These are phyloP conservation scores for Cuniculus paca DNA, from an alignment of 2,797 vertebrate species.

Conservation along the genomic window DNA sequence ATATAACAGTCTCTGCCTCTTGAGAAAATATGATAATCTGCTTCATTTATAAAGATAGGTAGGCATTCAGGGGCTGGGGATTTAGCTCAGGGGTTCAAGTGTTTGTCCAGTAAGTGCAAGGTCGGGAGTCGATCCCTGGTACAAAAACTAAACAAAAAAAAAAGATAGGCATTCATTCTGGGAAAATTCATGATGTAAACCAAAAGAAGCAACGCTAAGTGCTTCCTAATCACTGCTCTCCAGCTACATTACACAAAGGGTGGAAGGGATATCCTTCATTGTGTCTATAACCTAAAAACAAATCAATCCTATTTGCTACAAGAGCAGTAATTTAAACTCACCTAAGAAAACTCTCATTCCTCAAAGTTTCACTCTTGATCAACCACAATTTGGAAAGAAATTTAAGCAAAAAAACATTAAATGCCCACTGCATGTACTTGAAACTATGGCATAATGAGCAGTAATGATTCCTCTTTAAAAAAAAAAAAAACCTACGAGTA, in stretches of 20 bases:
- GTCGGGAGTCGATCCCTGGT: too few species aligned
- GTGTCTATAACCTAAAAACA: constrained; percentile 1
- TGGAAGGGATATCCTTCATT: background rate
- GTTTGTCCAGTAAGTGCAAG: too few species aligned
- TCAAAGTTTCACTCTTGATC: constrained; percentile 49
- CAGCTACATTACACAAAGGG: background rate
- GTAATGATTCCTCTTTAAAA: constrained; percentile 18
- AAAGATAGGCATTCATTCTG: background rate
- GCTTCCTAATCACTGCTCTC: background rate
- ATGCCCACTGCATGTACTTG: background rate
- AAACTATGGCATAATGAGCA: constrained; percentile 41
- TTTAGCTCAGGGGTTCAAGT: too few species aligned
- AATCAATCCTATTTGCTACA: constrained; percentile 42
- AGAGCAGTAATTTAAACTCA: constrained; percentile 49
- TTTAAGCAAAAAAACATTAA: constrained; percentile 61
- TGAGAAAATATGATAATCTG: constrained; percentile 10
- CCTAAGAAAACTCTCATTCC: constrained; percentile 56
- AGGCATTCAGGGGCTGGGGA: too few species aligned
- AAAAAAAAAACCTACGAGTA: constrained; percentile 6
- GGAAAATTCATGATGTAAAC: background rate
- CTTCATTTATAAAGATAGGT: constrained; percentile 11
- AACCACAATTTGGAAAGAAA: constrained; percentile 64
- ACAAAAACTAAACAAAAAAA: too few species aligned
- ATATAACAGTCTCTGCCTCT: constrained; percentile 1
- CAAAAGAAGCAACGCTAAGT: background rate